phyloP scores from a whole-genome alignment of 2,888 invertebrate species.

The Hemicrepidius hirtus region DNA sequence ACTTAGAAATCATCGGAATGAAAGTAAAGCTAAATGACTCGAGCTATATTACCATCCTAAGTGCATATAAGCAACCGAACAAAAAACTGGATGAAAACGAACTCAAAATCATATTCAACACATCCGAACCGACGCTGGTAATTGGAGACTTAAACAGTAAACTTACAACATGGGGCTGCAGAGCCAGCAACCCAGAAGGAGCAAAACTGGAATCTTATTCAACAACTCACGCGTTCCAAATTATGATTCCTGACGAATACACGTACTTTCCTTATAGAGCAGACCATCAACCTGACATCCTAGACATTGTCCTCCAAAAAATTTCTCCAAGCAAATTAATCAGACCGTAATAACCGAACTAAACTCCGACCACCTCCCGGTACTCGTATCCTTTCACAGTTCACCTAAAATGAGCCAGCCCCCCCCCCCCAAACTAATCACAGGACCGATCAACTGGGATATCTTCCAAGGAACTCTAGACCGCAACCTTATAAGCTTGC shows the following conservation, averaged over 20 bases:
- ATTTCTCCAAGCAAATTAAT: background rate
- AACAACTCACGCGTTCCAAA: constrained; percentile 1
- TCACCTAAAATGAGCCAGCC: background rate
- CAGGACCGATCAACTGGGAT: background rate
- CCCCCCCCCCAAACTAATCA: background rate
- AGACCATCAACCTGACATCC: constrained; percentile 1
- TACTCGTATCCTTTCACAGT: background rate
- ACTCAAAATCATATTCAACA: background rate
- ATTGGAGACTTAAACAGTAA: background rate
- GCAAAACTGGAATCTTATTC: background rate
- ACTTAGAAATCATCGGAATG: background rate
- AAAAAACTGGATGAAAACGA: background rate
- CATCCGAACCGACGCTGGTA: background rate
- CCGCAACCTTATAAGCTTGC: background rate
- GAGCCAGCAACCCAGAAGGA: background rate
- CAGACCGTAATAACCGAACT: background rate
- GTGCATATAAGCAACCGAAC: background rate
- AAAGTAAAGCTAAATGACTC: background rate
- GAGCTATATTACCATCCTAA: background rate
- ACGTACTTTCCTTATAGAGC: constrained; percentile 11
- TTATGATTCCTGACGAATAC: constrained; percentile 11
- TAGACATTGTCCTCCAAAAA: background rate
- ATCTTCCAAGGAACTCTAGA: constrained; percentile 1
- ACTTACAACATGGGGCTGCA: background rate
- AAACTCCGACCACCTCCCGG: background rate